Conservation (phyloP, 2,113 vertebrate species). For the Scopus umbretta region DNA sequence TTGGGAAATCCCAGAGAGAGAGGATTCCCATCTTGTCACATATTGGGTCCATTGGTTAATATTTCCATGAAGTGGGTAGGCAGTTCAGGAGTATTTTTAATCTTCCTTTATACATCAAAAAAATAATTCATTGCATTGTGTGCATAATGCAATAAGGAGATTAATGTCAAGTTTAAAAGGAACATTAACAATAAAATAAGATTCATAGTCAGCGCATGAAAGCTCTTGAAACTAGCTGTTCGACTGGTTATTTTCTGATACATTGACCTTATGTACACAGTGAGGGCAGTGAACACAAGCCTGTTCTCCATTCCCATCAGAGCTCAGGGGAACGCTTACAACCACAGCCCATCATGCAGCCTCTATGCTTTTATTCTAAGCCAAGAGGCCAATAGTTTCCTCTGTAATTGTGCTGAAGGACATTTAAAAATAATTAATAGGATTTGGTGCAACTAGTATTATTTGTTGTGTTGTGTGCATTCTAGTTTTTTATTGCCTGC, state of each 20-base stretch:
- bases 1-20: neutral
- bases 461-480: slow-evolving; percentile 7
- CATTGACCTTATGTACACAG: neutral
- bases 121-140: neutral
- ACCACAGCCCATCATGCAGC: neutral
- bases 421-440: slow-evolving; percentile 52
- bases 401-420: slow-evolving; percentile 32
- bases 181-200: neutral
- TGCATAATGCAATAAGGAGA: neutral
- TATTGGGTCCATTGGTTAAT: neutral
- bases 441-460: slow-evolving; percentile 10
- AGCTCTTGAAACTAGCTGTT: neutral
- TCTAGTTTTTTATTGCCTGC: slow-evolving; percentile 27
- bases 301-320: slow-evolving; percentile 16
- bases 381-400: slow-evolving; percentile 28
- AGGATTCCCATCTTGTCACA: neutral
- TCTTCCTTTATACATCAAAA: neutral
- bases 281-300: neutral
- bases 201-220: neutral
- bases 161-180: neutral
- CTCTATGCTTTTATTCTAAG: slow-evolving; percentile 24
- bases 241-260: neutral
- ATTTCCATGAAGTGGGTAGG: neutral
- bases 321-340: neutral
- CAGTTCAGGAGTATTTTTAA: neutral